These are phyloP conservation scores for Lochmaea crataegi DNA, from an alignment of 2,888 invertebrate genomes.

Conservation along the genomic window DNA sequence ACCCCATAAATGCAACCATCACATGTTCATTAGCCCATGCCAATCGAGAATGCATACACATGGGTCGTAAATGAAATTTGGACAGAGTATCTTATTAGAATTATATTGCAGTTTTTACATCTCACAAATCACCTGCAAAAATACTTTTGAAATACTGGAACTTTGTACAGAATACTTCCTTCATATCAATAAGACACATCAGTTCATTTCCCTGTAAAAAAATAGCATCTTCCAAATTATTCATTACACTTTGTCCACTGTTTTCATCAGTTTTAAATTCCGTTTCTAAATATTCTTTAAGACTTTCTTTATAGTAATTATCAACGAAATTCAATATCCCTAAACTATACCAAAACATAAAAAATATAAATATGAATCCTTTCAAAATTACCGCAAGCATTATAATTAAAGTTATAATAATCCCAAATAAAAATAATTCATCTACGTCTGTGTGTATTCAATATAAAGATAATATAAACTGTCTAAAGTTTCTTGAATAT, in stretches of 20 bases:
- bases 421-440: not conserved
- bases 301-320: constrained; percentile 79
- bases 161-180: not conserved
- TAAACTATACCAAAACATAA: constrained; percentile 79
- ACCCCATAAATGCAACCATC: too few species aligned
- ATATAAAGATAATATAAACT: constrained; percentile 63
- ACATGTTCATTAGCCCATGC: too few species aligned
- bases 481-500: constrained; percentile 71
- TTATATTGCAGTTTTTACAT: not conserved
- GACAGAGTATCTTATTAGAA: too few species aligned
- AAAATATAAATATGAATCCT: constrained; percentile 72
- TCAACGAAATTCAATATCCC: constrained; percentile 80
- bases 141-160: not conserved
- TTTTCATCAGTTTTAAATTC: constrained; percentile 58
- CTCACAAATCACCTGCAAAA: not conserved
- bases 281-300: constrained; percentile 71
- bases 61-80: too few species aligned
- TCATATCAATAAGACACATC: not conserved
- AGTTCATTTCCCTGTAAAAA: not conserved
- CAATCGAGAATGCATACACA: too few species aligned
- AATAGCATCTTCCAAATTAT: not conserved
- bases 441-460: constrained; percentile 42
- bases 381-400: constrained; percentile 76
- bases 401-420: constrained; percentile 42
- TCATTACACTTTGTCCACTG: constrained; percentile 38